Percentiles rank a stretch among this genome's conserved stretches.
Evolutionary conservation across 2,888 invertebrate genomes (phyloP).

Genomic region (Leptinotarsa tumamoca): DNA sequence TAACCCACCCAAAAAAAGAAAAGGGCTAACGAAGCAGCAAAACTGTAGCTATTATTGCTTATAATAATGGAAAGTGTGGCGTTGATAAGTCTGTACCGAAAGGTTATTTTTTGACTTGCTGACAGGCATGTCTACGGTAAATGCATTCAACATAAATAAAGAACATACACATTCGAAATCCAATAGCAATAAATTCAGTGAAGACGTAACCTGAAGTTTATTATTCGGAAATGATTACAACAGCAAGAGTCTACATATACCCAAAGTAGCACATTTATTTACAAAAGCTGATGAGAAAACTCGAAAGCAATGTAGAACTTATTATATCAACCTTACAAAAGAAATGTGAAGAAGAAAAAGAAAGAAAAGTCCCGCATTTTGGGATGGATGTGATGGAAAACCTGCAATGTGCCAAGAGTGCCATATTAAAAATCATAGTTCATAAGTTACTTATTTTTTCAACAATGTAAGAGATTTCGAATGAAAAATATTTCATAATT

Average conservation of each 20-base stretch:
- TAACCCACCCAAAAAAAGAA: slow-evolving; percentile 23
- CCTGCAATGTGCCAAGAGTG: slow-evolving; percentile 23
- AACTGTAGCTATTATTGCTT: slow-evolving; percentile 24
- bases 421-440: slow-evolving; percentile 24
- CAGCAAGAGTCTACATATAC: slow-evolving; percentile 10
- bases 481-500: background rate
- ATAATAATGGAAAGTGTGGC: slow-evolving; percentile 18
- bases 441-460: slow-evolving; percentile 19
- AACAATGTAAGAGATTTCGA: slow-evolving; percentile 10
- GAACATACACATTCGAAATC: slow-evolving; percentile 11
- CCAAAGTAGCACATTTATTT: slow-evolving; percentile 24
- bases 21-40: slow-evolving; percentile 20
- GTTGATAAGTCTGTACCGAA: slow-evolving; percentile 20
- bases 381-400: slow-evolving; percentile 25
- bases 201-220: background rate
- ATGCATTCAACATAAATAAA: too few relatives aligned
- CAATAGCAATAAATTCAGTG: slow-evolving; percentile 24
- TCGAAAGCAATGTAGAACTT: slow-evolving; percentile 3
- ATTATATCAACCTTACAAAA: too few relatives aligned
- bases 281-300: slow-evolving; percentile 19
- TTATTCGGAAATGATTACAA: slow-evolving; percentile 14
- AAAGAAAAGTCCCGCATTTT: slow-evolving; percentile 20
- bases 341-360: too few relatives aligned
- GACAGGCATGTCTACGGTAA: too few relatives aligned
- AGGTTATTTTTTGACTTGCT: too few relatives aligned